These are phyloP conservation scores for Urocynchramus pylzowi DNA, from an alignment of 2,113 vertebrate species.

Conservation along the genomic window DNA sequence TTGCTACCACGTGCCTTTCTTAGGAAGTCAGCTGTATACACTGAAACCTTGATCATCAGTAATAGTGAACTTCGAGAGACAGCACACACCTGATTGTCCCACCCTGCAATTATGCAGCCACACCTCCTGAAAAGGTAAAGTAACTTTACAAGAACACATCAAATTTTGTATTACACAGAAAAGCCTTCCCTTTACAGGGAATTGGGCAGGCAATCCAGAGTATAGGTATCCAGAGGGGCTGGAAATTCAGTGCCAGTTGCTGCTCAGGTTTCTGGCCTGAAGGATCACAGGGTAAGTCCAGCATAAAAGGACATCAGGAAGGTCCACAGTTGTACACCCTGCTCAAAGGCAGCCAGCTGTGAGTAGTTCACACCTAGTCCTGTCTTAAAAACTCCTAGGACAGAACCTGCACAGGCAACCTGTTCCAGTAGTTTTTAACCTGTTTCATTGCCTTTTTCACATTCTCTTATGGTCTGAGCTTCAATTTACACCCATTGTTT, in stretches of 20 bases:
- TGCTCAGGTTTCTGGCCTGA: background rate
- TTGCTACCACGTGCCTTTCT: background rate
- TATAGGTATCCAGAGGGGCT: background rate
- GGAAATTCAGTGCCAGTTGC: background rate
- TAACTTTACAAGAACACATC: background rate
- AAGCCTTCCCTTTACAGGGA: background rate
- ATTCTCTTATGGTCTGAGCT: background rate
- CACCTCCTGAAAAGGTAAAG: background rate
- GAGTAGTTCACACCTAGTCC: background rate
- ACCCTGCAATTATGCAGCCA: background rate
- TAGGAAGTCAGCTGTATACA: background rate
- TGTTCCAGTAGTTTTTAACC: background rate
- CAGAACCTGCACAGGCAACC: background rate
- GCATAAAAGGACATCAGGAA: background rate
- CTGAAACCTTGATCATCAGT: background rate
- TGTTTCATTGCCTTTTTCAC: background rate
- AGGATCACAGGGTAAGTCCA: no score
- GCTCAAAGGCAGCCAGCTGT: background rate
- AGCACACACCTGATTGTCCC: background rate
- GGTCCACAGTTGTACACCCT: fast-evolving
- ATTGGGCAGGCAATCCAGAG: background rate
- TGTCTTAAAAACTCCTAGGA: background rate
- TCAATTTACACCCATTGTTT: background rate
- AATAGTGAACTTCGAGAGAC: background rate
- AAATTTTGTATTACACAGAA: background rate